Evolutionary conservation across 2,113 vertebrate species (phyloP).

Genomic region (Lontra canadensis): DNA sequence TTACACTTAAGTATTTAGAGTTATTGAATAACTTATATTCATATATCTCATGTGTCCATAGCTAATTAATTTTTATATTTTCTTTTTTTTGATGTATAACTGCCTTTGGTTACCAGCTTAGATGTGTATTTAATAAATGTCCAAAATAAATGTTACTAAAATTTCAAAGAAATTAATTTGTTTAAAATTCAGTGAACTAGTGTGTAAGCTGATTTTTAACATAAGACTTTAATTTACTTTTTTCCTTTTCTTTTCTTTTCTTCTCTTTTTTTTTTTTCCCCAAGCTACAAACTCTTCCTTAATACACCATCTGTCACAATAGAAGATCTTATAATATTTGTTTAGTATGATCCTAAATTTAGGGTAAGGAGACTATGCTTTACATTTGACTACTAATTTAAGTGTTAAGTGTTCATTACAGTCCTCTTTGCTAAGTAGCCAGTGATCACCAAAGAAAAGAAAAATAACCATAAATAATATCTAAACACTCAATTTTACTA

Average conservation of each 20-base stretch:
- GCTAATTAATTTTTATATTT: constrained; percentile 77
- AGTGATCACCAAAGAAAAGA: neutral
- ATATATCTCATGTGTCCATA: constrained; percentile 10
- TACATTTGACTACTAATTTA: neutral
- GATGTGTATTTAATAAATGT: constrained; percentile 81
- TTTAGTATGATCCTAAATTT: neutral
- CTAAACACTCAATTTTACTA: neutral
- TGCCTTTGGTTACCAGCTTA: constrained; percentile 63
- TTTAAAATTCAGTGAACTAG: constrained; percentile 73
- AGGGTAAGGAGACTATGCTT: neutral
- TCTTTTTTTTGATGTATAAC: constrained; percentile 62
- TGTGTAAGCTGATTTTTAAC: constrained; percentile 59
- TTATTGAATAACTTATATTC: constrained; percentile 71
- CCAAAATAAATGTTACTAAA: constrained; percentile 80
- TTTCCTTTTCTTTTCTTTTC: constrained; percentile 20
- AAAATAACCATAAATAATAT: neutral
- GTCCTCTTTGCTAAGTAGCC: neutral
- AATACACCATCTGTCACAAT: constrained; percentile 68
- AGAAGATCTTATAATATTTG: constrained; percentile 2
- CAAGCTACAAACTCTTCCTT: constrained; percentile 60
- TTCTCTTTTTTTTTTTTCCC: constrained; percentile 56
- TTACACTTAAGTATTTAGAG: constrained; percentile 77
- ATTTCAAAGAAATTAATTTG: constrained; percentile 81
- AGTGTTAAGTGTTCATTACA: neutral
- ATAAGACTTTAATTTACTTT: constrained; percentile 68